Percentiles rank a stretch among this genome's conserved stretches.
phyloP scores from a whole-genome alignment of 2,797 vertebrate species.

The Rhodeus uyekii region DNA sequence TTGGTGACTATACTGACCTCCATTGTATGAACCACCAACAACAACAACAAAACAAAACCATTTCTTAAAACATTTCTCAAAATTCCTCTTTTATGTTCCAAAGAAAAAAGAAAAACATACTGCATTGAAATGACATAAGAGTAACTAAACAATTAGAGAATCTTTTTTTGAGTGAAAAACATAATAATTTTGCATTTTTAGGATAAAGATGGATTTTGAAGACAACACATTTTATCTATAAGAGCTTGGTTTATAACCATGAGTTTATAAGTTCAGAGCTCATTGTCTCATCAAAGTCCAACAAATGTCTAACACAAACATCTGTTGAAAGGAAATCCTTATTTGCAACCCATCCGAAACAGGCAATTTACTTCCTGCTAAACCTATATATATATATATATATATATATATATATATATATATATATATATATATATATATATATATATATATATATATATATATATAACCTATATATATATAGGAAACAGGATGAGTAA shows the following conservation, averaged over 20 bases:
- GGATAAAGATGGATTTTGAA: background rate
- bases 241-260: background rate
- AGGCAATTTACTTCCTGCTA: slow-evolving; percentile 9
- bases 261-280: background rate
- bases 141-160: background rate
- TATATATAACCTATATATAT: too few species aligned
- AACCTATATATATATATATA: slow-evolving; percentile 4
- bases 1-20: background rate
- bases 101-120: too few species aligned
- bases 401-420: too few species aligned
- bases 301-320: slow-evolving; percentile 7
- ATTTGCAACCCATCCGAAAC: background rate
- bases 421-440: too few species aligned
- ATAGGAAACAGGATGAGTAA: slow-evolving; percentile 26
- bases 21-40: background rate
- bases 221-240: background rate
- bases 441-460: too few species aligned
- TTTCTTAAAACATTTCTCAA: background rate
- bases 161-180: background rate
- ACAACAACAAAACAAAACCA: background rate
- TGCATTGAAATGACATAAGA: background rate
- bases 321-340: slow-evolving; percentile 18
- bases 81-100: background rate
- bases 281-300: background rate
- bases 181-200: background rate